Percentiles rank a stretch among this genome's conserved stretches.
phyloP scores from a whole-genome alignment of 1,140 invertebrate species.

The Chironomus striatipennis region DNA sequence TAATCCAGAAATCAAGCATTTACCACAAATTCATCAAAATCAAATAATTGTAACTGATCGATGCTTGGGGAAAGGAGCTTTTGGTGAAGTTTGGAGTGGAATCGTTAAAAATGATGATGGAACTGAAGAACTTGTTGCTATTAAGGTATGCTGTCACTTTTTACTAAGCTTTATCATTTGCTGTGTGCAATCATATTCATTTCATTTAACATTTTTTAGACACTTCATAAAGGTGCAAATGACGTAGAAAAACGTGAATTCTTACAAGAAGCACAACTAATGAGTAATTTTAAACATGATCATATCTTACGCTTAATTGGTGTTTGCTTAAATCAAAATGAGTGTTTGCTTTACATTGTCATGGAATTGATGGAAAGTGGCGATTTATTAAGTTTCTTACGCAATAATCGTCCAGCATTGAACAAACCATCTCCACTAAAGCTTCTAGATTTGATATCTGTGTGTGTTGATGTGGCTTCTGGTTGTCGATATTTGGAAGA shows the following conservation, averaged over 20 bases:
- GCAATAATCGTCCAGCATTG: slow-evolving; percentile 57
- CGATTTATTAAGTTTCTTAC: slow-evolving; percentile 83
- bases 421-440: slow-evolving; percentile 49
- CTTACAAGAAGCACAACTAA: slow-evolving; percentile 90
- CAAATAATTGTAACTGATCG: slow-evolving; percentile 64
- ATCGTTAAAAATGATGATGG: slow-evolving; percentile 55
- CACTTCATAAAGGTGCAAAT: slow-evolving; percentile 84
- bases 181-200: background rate
- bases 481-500: slow-evolving; percentile 90
- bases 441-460: slow-evolving; percentile 74
- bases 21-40: slow-evolving; percentile 23
- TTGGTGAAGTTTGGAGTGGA: slow-evolving; percentile 94
- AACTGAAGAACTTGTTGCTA: slow-evolving; percentile 61
- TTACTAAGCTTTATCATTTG: too few species aligned
- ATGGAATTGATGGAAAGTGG: slow-evolving; percentile 97
- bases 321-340: slow-evolving; percentile 85
- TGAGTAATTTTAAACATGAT: slow-evolving; percentile 95
- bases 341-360: slow-evolving; percentile 72
- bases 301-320: slow-evolving; percentile 89
- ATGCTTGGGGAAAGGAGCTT: slow-evolving; percentile 91
- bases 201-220: slow-evolving; percentile 47
- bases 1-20: slow-evolving; percentile 6
- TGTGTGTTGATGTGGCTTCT: slow-evolving; percentile 90
- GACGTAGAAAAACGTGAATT: slow-evolving; percentile 88
- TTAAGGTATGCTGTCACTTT: slow-evolving; percentile 58